Conservation (phyloP, 2,888 invertebrate genomes). For the Synergus laeviventris region DNA sequence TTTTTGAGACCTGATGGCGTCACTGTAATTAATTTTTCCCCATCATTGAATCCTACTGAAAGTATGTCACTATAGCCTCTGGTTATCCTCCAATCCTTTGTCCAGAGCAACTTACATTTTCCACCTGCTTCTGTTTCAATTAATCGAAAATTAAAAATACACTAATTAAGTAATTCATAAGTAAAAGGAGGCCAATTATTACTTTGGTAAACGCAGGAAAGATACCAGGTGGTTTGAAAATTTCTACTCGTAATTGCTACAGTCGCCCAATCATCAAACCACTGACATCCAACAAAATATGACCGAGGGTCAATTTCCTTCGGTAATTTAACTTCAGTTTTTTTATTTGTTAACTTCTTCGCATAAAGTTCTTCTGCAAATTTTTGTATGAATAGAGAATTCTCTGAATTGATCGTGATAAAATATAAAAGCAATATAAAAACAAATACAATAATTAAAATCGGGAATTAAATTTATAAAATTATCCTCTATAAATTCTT, state of each 20-base stretch:
- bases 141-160: not conserved
- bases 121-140: not conserved
- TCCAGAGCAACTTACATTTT: slow-evolving; percentile 31
- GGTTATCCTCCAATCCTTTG: slow-evolving; percentile 8
- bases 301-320: not conserved
- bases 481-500: not conserved
- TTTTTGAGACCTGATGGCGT: slow-evolving; percentile 4
- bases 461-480: not conserved
- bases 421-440: not conserved
- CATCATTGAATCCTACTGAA: slow-evolving; percentile 10
- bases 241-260: slow-evolving; percentile 24
- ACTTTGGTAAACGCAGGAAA: slow-evolving; percentile 20
- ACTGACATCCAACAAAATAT: slow-evolving; percentile 29
- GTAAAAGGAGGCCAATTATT: not conserved
- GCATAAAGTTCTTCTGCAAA: not conserved
- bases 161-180: no score
- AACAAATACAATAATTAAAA: not conserved
- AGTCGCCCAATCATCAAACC: slow-evolving; percentile 25
- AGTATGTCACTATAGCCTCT: slow-evolving; percentile 15
- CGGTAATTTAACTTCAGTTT: slow-evolving; percentile 3
- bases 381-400: not conserved
- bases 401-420: not conserved
- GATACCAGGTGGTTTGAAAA: slow-evolving; percentile 20
- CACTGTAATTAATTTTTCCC: slow-evolving; percentile 13
- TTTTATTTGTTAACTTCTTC: not conserved